These are phyloP conservation scores for Leptatherina wallacei DNA, from an alignment of 2,797 vertebrate species.

Conservation along the genomic window DNA sequence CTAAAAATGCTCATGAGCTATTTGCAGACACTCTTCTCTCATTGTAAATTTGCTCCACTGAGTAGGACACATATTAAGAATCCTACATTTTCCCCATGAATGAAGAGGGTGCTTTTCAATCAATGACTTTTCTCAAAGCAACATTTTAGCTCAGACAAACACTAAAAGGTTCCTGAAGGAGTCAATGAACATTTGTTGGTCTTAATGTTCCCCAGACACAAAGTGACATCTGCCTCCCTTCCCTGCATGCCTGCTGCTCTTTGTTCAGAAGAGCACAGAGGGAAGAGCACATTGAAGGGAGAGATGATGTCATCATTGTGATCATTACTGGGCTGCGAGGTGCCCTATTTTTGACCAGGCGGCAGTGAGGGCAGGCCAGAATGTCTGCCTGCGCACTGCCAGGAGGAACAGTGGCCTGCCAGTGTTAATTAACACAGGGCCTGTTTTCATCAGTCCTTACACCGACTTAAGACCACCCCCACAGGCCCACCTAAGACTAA, in stretches of 20 bases:
- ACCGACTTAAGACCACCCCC: slow-evolving; percentile 70
- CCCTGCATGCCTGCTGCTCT: slow-evolving; percentile 79
- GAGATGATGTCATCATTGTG: slow-evolving; percentile 84
- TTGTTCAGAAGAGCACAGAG: slow-evolving; percentile 77
- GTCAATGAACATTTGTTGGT: slow-evolving; percentile 77
- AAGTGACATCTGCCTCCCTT: slow-evolving; percentile 82
- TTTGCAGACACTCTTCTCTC: slow-evolving; percentile 58
- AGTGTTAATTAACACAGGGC: slow-evolving; percentile 82
- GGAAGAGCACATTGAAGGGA: slow-evolving; percentile 77
- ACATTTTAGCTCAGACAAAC: slow-evolving; percentile 35
- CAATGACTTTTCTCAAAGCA: slow-evolving; percentile 37
- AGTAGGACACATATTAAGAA: slow-evolving; percentile 12
- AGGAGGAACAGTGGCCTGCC: slow-evolving; percentile 81
- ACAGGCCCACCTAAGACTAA: slow-evolving; percentile 47
- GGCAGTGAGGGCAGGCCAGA: slow-evolving; percentile 78
- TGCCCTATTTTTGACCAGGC: slow-evolving; percentile 87
- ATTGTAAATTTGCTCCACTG: slow-evolving; percentile 9
- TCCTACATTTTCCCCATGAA: slow-evolving; percentile 1
- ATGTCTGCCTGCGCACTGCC: slow-evolving; percentile 77
- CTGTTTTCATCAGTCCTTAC: slow-evolving; percentile 71
- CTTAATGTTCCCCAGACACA: slow-evolving; percentile 81
- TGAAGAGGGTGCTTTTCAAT: slow-evolving; percentile 26
- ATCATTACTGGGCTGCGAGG: slow-evolving; percentile 77
- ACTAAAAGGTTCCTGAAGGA: slow-evolving; percentile 58
- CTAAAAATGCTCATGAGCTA: slow-evolving; percentile 56